Evolutionary conservation across 2,888 invertebrate species (phyloP).

Genomic region (Leptopilina drosophilae): DNA sequence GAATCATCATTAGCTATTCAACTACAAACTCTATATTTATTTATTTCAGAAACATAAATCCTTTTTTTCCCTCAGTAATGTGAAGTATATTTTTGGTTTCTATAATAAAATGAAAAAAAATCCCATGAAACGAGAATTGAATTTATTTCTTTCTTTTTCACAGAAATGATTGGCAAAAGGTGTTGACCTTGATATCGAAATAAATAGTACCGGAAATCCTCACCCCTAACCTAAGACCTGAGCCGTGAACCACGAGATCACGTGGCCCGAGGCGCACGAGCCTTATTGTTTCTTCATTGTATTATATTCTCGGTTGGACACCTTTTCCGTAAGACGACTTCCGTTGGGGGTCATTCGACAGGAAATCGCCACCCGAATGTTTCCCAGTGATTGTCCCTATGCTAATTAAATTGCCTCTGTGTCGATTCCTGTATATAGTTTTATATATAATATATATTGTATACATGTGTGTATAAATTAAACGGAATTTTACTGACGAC

Average conservation of each 20-base stretch:
- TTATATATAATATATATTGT: no score
- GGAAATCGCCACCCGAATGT: conserved; percentile 74
- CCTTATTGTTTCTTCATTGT: conserved; percentile 57
- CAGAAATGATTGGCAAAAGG: conserved; percentile 46
- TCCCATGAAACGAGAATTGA: not conserved
- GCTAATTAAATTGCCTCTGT: conserved; percentile 65
- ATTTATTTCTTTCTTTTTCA: not conserved
- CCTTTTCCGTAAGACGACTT: conserved; percentile 72
- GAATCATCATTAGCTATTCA: no score
- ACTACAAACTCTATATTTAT: no score
- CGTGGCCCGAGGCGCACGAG: conserved; percentile 50
- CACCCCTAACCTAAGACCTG: conserved; percentile 70
- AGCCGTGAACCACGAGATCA: conserved; percentile 69
- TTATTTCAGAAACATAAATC: no score
- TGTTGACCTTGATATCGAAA: conserved; percentile 65
- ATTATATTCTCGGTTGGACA: conserved; percentile 58
- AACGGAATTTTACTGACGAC: conserved; percentile 54
- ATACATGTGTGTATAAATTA: no score
- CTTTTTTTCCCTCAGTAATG: no score
- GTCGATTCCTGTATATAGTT: conserved; percentile 48
- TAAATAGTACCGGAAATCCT: conserved; percentile 68
- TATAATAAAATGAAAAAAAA: no score
- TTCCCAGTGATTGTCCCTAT: conserved; percentile 75
- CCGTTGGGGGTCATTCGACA: conserved; percentile 74
- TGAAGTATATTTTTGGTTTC: no score